Evolutionary conservation across 2,113 vertebrate genomes (phyloP).

Genomic region (Tautogolabrus adspersus): DNA sequence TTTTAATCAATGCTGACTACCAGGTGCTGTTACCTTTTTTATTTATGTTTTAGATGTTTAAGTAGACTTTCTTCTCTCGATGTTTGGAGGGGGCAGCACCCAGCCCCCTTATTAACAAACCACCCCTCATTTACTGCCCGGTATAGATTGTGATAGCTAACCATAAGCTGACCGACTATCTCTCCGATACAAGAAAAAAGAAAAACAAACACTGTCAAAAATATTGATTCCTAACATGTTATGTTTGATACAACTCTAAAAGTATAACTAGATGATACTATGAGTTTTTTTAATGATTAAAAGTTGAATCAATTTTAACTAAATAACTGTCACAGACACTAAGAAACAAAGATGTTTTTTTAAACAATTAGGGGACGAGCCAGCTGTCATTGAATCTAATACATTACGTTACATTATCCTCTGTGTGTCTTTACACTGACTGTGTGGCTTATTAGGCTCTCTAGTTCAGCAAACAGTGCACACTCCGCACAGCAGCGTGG

Average conservation of each 20-base stretch:
- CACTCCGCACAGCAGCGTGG: conserved; percentile 55
- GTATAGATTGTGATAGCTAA: too few species aligned
- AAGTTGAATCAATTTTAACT: not conserved
- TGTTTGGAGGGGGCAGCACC: too few species aligned
- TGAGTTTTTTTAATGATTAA: not conserved
- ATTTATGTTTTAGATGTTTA: too few species aligned
- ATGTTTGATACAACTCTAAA: conserved; percentile 26
- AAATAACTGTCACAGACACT: not conserved
- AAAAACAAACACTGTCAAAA: too few species aligned
- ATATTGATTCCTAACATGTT: too few species aligned
- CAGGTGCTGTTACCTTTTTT: too few species aligned
- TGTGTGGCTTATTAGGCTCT: conserved; percentile 70
- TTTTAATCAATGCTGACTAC: too few species aligned
- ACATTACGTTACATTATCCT: conserved; percentile 9
- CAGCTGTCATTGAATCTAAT: conserved; percentile 14
- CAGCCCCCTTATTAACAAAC: too few species aligned
- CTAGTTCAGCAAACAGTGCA: conserved; percentile 67
- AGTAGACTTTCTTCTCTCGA: too few species aligned
- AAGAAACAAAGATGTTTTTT: not conserved
- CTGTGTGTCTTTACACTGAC: conserved; percentile 47
- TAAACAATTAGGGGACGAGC: conserved; percentile 16
- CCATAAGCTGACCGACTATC: too few species aligned
- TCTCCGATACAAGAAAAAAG: too few species aligned
- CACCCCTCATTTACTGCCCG: too few species aligned
- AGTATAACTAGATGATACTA: conserved; percentile 1